phyloP scores from a whole-genome alignment of 2,888 invertebrate genomes.

The Luperina testacea region DNA sequence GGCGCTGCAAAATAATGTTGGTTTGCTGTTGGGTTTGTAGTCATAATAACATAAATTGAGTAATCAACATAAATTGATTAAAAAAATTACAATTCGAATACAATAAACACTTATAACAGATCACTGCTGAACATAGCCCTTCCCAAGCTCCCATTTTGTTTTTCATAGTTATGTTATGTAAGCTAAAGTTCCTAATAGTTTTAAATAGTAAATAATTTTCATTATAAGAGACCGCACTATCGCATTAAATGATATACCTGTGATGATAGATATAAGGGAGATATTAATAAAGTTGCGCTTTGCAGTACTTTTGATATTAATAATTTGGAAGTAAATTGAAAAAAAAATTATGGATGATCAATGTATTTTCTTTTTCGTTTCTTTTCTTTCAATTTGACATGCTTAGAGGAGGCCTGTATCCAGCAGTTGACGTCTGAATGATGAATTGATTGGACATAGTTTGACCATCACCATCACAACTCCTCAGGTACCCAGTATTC shows the following conservation, averaged over 20 bases:
- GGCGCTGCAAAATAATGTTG: too few relatives aligned
- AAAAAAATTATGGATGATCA: neutral
- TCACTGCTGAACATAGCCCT: neutral
- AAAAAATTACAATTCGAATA: too few relatives aligned
- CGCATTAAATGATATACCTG: neutral
- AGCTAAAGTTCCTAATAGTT: neutral
- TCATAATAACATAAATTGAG: too few relatives aligned
- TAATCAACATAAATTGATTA: too few relatives aligned
- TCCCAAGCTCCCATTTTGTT: neutral
- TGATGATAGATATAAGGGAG: neutral
- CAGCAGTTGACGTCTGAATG: neutral
- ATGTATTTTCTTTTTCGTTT: neutral
- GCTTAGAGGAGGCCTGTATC: neutral
- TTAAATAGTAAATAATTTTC: neutral
- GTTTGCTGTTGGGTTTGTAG: too few relatives aligned
- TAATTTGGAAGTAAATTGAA: too few relatives aligned
- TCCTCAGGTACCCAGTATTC: conserved; percentile 83
- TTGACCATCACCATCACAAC: neutral
- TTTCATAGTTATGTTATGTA: neutral
- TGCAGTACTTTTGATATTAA: too few relatives aligned
- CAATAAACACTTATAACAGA: too few relatives aligned
- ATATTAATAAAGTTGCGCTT: neutral
- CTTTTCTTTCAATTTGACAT: neutral
- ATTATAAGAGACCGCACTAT: too few relatives aligned
- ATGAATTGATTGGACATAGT: neutral